Conservation (phyloP, 2,888 invertebrate species). For the Ditylenchus weischeri region DNA sequence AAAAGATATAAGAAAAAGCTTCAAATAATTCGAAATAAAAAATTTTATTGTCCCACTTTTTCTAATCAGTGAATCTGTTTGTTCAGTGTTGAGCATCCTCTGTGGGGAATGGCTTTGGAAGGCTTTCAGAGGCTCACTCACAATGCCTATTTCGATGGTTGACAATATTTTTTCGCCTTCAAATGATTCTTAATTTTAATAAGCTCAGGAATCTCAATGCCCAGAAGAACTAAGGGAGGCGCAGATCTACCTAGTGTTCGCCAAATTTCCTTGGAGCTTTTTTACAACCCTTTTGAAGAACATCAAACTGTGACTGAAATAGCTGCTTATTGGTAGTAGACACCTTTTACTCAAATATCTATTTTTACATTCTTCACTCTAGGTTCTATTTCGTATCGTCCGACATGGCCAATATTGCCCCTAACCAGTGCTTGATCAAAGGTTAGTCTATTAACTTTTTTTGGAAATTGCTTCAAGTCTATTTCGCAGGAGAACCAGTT, state of each 20-base stretch:
- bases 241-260: constrained; percentile 32
- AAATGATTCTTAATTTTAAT: constrained; percentile 1
- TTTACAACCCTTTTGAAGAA: constrained; percentile 28
- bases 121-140: constrained; percentile 45
- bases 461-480: constrained; percentile 12
- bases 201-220: constrained; percentile 12
- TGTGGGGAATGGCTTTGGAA: constrained; percentile 50
- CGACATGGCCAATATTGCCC: constrained; percentile 65
- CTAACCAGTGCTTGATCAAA: constrained; percentile 37
- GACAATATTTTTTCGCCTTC: neutral
- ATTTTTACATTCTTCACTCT: too few relatives aligned
- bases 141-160: constrained; percentile 51
- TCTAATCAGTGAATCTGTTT: too few relatives aligned
- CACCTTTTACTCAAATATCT: too few relatives aligned
- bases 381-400: constrained; percentile 51
- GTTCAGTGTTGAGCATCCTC: constrained; percentile 42
- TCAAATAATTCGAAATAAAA: too few relatives aligned
- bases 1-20: too few relatives aligned
- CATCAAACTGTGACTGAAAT: constrained; percentile 60
- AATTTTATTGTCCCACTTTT: too few relatives aligned
- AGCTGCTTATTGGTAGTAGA: constrained; percentile 60
- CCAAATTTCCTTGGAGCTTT: constrained; percentile 36
- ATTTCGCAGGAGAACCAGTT: constrained; percentile 19
- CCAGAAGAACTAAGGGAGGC: constrained; percentile 9
- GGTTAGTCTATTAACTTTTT: constrained; percentile 19